Evolutionary conservation across 2,888 invertebrate species (phyloP).

Genomic region (Venusia cambrica): DNA sequence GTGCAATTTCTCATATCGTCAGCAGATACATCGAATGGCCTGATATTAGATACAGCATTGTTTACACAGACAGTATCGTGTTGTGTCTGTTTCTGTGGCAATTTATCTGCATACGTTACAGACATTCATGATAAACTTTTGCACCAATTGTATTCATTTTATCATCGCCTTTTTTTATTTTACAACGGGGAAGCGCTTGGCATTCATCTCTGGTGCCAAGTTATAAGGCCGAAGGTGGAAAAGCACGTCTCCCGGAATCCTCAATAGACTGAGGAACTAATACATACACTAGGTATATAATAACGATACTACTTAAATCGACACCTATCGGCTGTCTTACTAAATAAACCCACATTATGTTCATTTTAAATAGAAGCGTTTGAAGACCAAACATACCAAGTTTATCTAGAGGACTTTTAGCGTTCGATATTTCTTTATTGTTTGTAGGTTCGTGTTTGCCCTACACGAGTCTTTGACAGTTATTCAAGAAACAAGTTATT

Average conservation of each 20-base stretch:
- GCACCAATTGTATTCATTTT: background rate
- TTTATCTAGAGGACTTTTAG: constrained; percentile 10
- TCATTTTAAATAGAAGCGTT: background rate
- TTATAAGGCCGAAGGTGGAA: too few species aligned
- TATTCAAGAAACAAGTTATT: background rate
- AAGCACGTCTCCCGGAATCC: too few species aligned
- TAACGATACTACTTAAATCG: too few species aligned
- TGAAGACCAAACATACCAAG: background rate
- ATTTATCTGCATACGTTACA: constrained; percentile 1
- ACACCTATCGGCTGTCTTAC: too few species aligned
- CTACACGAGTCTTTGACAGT: constrained; percentile 25
- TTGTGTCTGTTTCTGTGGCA: constrained; percentile 33
- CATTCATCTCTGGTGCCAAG: too few species aligned
- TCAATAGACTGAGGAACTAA: too few species aligned
- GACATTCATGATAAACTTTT: background rate
- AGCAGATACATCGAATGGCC: constrained; percentile 14
- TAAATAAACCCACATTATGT: too few species aligned
- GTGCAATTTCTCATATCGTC: constrained; percentile 8
- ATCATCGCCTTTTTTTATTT: too few species aligned
- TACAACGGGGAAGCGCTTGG: too few species aligned
- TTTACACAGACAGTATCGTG: constrained; percentile 35
- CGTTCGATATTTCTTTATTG: constrained; percentile 4
- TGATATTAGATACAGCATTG: constrained; percentile 35
- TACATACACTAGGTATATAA: too few species aligned
- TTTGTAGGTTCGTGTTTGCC: constrained; percentile 10